A percentile compares a stretch with the other conserved stretches of the same genome.
Evolutionary conservation across 2,888 invertebrate species (phyloP).

Genomic region (Amblyteles armatorius): DNA sequence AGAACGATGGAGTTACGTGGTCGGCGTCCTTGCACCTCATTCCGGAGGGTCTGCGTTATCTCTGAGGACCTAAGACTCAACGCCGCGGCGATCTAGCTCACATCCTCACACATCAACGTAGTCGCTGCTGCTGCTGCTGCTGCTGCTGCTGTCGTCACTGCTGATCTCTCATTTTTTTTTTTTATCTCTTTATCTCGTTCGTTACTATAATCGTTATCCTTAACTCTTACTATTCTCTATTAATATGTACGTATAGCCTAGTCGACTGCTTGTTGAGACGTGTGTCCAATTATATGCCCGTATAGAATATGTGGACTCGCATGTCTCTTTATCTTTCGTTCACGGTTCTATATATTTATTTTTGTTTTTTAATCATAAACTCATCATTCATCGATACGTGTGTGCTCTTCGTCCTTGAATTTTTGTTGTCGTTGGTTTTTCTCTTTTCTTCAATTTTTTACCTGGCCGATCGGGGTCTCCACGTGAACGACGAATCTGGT

Average conservation of each 20-base stretch:
- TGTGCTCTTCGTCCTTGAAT: conserved; percentile 56
- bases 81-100: conserved; percentile 80
- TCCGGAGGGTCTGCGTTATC: conserved; percentile 79
- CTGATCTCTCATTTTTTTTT: conserved; percentile 36
- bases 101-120: conserved; percentile 83
- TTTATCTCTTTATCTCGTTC: conserved; percentile 29
- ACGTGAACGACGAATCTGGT: conserved; percentile 63
- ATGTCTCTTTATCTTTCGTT: conserved; percentile 50
- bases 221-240: conserved; percentile 76
- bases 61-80: conserved; percentile 78
- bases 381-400: conserved; percentile 46
- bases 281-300: conserved; percentile 75
- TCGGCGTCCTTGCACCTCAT: conserved; percentile 75
- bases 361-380: conserved; percentile 49
- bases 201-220: conserved; percentile 66
- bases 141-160: conserved; percentile 61
- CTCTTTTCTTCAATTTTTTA: conserved; percentile 33
- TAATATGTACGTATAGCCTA: conserved; percentile 79
- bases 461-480: conserved; percentile 63
- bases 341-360: conserved; percentile 24
- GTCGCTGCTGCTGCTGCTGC: conserved; percentile 64
- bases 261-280: conserved; percentile 80
- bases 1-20: conserved; percentile 61
- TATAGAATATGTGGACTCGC: conserved; percentile 60
- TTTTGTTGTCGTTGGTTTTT: conserved; percentile 6